Base-by-base conservation (phyloP, 2,113 vertebrate genomes). In the Sinocyclocheilus rhinocerous region DNA sequence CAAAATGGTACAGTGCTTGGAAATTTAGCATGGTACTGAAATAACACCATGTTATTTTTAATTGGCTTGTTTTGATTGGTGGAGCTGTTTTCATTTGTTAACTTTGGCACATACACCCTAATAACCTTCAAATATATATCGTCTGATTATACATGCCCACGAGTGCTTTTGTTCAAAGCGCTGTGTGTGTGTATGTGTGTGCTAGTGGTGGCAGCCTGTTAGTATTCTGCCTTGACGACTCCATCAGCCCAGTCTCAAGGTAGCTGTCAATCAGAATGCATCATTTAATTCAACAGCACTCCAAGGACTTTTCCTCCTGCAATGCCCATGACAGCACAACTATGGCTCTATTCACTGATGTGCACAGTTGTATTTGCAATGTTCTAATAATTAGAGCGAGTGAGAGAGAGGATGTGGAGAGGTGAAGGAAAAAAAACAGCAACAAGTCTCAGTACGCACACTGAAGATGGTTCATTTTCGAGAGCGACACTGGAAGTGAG, bases 231-330 rank as follows among this genome's bases (percentile, higher is more conserved):
- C 89, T 93, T 98, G 97, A 98, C 97, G 97, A 96, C 98, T 99
- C 97, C 98, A 99, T 99, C 97, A 95, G 96, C 92, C 90, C 92
- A 92, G 97, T 98, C 97, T 98, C 97, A 95, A 96, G 97, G 97
- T 98, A 97, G 97, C 97, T 96, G 97, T 97, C 98, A 97, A 96
- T 98, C 97, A 97, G 95, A 95, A 95, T 85, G 95, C 96, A 97
- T 97, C 97, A 95, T 96, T 97, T 96, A 96, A 95, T 97, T 95
- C 97, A 96, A 94, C 95, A 95, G 96, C 96, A 96, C 97, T 95
- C 95, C 63, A 85, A 97, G 96, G 97, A 96, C 95, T 95, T 95
- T 95, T 93, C 91, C 90, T 92, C 91, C 84, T 45, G 82, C 94
- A 93, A 90, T 85, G 93, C 96, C 92, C 96, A 96, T 96, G 97